These are phyloP conservation scores for Xanthostigma xanthostigma DNA, from an alignment of 2,888 invertebrate species.

Conservation along the genomic window DNA sequence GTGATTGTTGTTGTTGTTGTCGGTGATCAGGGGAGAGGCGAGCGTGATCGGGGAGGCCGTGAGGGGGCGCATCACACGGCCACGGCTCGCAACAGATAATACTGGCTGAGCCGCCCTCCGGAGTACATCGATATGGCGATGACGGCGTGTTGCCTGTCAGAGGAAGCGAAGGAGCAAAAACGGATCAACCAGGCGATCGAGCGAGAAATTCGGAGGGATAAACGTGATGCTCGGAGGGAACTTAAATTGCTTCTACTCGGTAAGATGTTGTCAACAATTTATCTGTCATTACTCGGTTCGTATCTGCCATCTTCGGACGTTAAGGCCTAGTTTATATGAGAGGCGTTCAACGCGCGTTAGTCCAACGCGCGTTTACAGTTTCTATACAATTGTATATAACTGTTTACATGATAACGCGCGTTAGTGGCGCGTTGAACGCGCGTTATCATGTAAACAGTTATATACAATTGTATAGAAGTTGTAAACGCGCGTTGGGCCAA, in stretches of 20 bases:
- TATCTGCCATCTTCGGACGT: too few relatives aligned
- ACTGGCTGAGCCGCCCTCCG: slow-evolving; percentile 24
- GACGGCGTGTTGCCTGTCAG: slow-evolving; percentile 99
- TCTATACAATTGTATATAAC: too few relatives aligned
- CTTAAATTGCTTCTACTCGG: slow-evolving; percentile 93
- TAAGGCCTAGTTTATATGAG: too few relatives aligned
- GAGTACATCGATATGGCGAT: slow-evolving; percentile 40
- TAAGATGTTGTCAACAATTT: slow-evolving; percentile 34
- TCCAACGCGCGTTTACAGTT: too few relatives aligned
- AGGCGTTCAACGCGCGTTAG: too few relatives aligned
- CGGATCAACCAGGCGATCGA: slow-evolving; percentile 99
- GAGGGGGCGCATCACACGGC: slow-evolving; percentile 14
- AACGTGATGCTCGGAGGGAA: slow-evolving; percentile 95
- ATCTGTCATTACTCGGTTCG: too few relatives aligned
- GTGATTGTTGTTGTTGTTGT: too few relatives aligned
- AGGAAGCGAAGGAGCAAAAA: slow-evolving; percentile 99
- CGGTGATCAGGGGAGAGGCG: slow-evolving; percentile 9
- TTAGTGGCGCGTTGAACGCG: too few relatives aligned
- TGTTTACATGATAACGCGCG: too few relatives aligned
- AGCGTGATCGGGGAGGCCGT: slow-evolving; percentile 10
- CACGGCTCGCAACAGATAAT: slow-evolving; percentile 23
- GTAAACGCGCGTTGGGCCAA: too few relatives aligned
- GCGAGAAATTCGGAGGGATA: slow-evolving; percentile 97
- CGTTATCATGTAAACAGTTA: too few relatives aligned
- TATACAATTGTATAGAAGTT: too few relatives aligned